Conservation (phyloP, 2,888 invertebrate species). For the Lasioglossum leucozonium region DNA sequence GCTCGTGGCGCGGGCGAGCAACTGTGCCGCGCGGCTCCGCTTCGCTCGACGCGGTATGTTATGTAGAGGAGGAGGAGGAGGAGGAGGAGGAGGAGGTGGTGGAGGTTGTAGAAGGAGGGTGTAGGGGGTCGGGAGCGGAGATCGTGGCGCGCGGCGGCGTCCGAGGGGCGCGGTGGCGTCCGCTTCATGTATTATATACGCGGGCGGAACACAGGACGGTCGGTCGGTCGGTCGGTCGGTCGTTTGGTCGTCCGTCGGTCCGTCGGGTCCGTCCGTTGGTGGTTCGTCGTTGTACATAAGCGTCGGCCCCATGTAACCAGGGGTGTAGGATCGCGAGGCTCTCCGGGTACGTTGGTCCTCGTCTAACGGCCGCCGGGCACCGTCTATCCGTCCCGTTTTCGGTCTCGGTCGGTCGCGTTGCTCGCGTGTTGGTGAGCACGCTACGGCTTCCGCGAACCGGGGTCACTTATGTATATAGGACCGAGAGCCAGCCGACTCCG, state of each 20-base stretch:
- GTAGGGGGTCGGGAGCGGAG: constrained; percentile 20
- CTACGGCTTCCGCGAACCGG: constrained; percentile 78
- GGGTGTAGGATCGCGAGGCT: constrained; percentile 74
- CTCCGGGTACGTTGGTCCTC: constrained; percentile 31
- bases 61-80: constrained; percentile 29
- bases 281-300: constrained; percentile 63
- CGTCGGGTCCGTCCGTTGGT: constrained; percentile 31
- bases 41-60: constrained; percentile 34
- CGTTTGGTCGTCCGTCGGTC: constrained; percentile 38
- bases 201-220: constrained; percentile 68
- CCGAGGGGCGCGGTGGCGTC: constrained; percentile 44
- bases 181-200: constrained; percentile 60
- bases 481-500: constrained; percentile 55
- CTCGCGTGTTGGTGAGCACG: constrained; percentile 64
- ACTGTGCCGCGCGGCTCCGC: constrained; percentile 52
- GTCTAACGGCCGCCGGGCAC: constrained; percentile 2
- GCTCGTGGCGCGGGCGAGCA: constrained; percentile 39
- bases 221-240: constrained; percentile 34
- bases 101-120: background rate
- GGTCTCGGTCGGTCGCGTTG: constrained; percentile 45
- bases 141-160: constrained; percentile 23
- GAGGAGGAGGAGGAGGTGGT: background rate
- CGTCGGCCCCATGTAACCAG: constrained; percentile 74
- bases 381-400: constrained; percentile 33
- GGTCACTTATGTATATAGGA: constrained; percentile 78